Conservation (phyloP, 2,797 vertebrate genomes). For the Fratercula arctica region DNA sequence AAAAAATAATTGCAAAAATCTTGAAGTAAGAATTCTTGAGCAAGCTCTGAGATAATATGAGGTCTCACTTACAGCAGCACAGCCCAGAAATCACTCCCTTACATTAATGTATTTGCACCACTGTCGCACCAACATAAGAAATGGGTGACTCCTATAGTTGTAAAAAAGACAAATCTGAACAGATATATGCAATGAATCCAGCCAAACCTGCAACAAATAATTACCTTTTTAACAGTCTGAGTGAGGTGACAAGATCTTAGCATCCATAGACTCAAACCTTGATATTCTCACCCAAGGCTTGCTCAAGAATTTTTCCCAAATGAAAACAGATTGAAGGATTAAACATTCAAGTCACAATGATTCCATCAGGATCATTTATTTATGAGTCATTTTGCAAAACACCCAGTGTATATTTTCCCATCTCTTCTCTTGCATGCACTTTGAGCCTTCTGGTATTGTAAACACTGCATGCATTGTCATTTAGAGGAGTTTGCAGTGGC, state of each 20-base stretch:
- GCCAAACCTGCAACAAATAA: slow-evolving; percentile 11
- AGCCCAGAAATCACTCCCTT: neutral
- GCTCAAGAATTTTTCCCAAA: slow-evolving; percentile 11
- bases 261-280: neutral
- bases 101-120: neutral
- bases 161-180: slow-evolving; percentile 28
- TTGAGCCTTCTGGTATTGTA: slow-evolving; percentile 57
- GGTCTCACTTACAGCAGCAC: neutral
- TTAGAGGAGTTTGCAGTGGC: slow-evolving; percentile 50
- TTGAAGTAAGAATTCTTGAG: slow-evolving; percentile 19
- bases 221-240: slow-evolving; percentile 23
- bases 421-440: slow-evolving; percentile 56
- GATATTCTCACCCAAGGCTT: neutral
- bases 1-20: neutral
- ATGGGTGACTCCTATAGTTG: neutral
- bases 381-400: slow-evolving; percentile 68
- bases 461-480: slow-evolving; percentile 50
- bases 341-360: slow-evolving; percentile 32
- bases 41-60: neutral
- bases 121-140: neutral
- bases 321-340: slow-evolving; percentile 24
- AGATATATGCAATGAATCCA: neutral
- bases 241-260: slow-evolving; percentile 24
- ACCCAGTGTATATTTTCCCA: slow-evolving; percentile 54
- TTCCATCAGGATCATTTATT: slow-evolving; percentile 73